Evolutionary conservation across 2,113 vertebrate species (phyloP).

Genomic region (Nansenia antarctica): DNA sequence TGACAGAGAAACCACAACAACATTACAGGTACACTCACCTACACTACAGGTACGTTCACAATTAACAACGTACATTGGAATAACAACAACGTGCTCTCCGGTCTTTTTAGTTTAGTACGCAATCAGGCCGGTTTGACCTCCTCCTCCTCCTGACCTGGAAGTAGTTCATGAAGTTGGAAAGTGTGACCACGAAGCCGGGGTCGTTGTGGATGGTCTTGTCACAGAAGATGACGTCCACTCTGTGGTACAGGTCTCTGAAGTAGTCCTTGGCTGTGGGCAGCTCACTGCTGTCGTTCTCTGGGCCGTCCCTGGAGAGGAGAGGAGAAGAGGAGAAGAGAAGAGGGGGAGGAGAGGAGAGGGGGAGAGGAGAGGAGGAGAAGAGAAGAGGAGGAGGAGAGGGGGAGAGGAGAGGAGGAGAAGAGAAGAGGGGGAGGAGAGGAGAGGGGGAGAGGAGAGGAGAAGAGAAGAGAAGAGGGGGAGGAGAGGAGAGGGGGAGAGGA

Average conservation of each 20-base stretch:
- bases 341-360: not conserved
- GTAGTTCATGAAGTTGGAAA: conserved; percentile 99
- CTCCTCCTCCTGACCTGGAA: conserved; percentile 84
- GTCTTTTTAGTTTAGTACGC: too few relatives aligned
- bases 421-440: too few relatives aligned
- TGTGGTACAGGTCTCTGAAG: conserved; percentile 96
- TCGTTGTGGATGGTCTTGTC: conserved; percentile 99
- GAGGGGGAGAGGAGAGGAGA: too few relatives aligned
- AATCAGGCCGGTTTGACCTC: not conserved
- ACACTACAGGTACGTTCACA: not conserved
- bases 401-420: too few relatives aligned
- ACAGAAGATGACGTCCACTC: conserved; percentile 98
- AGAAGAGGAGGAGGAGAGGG: not conserved
- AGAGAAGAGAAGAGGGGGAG: too few relatives aligned
- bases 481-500: too few relatives aligned
- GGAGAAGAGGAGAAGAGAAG: not conserved
- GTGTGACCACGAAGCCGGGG: conserved; percentile 96
- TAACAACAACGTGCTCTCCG: too few relatives aligned
- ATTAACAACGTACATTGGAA: too few relatives aligned
- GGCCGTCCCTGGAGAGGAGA: conserved; percentile 84
- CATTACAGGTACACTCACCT: not conserved
- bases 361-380: not conserved
- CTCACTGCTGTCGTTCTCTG: conserved; percentile 96
- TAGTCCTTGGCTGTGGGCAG: conserved; percentile 97
- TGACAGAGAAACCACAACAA: conserved; percentile 64